Evolutionary conservation across 2,797 vertebrate species (phyloP), one percentile per base, ranked within the genome.

Genomic region (Myotis daubentonii): DNA sequence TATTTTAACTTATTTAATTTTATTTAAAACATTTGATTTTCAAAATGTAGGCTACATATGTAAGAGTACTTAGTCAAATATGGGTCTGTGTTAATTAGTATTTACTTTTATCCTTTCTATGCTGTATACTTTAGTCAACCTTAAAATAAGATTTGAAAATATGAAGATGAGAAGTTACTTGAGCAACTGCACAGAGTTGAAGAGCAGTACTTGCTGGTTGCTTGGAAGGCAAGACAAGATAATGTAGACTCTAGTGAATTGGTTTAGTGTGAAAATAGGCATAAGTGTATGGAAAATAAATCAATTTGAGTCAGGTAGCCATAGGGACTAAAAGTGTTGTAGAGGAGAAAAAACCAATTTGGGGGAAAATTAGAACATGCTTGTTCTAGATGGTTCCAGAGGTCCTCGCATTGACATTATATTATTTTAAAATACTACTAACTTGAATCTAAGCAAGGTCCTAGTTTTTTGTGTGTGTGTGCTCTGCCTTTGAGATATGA

Each of bases 11-110:
- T 78, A 41, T 53, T 89, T 76, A 53, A 62, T 81, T 94, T 65
- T 95, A 91, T 75, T 94, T 81, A 93, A 57, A 23, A 68, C 33
- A 71, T 49, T 86, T 91, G 53, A 90, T 91, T 86, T 96, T 91
- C 55, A 76, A 57, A 53, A 44, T 53, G 8, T 87, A 82, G 23
- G 36, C 38, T 72, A 28, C 85, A 33, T 72, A 13, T n/a, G 20
- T 93, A 38, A 94, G 72, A 88, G 10, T 90, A 62, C 49, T 74
- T 41, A 71, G 47, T 91, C 38, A 16, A 96, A 53, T 93, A 17
- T 51, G 11, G 6, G 16, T 89, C 36, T 68, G 4, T 91, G 49
- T 92, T 92, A 68, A 49, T 41, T 92, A 33, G 8, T 83, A 16
- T 92, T 94, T 86, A 68, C 41, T 85, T 91, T 91, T 79, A 47